phyloP scores from a whole-genome alignment of 2,797 vertebrate genomes.

The Arvicola amphibius region DNA sequence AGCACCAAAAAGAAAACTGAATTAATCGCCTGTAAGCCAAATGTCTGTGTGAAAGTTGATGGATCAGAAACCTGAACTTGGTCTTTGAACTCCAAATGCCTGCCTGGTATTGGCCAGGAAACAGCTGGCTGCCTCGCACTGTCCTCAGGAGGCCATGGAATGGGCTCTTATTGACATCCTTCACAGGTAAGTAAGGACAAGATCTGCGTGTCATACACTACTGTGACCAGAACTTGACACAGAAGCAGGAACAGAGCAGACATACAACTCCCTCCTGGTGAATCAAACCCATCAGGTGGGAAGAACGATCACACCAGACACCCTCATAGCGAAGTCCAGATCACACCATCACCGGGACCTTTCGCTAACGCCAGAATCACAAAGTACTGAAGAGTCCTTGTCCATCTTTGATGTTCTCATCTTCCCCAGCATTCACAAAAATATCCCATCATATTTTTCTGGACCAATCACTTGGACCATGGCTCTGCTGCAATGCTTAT shows the following conservation, averaged over 20 bases:
- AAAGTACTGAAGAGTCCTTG: neutral
- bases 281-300: neutral
- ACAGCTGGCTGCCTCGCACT: too few relatives aligned
- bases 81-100: neutral
- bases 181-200: too few relatives aligned
- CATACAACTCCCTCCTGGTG: rapidly evolving
- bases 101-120: neutral
- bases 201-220: too few relatives aligned
- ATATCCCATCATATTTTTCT: neutral
- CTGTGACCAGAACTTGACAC: neutral
- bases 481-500: neutral
- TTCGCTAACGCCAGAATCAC: neutral
- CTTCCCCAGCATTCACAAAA: neutral
- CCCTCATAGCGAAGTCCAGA: neutral
- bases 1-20: neutral
- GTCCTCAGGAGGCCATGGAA: rapidly evolving
- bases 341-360: neutral
- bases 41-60: neutral
- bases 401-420: neutral
- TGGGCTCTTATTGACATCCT: rapidly evolving
- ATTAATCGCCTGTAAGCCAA: neutral
- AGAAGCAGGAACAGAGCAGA: neutral
- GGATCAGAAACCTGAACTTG: neutral
- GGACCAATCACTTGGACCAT: neutral
- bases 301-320: neutral